Base-by-base conservation (phyloP, 92 coral and sea anemone species). In the Actinernus sp. region DNA sequence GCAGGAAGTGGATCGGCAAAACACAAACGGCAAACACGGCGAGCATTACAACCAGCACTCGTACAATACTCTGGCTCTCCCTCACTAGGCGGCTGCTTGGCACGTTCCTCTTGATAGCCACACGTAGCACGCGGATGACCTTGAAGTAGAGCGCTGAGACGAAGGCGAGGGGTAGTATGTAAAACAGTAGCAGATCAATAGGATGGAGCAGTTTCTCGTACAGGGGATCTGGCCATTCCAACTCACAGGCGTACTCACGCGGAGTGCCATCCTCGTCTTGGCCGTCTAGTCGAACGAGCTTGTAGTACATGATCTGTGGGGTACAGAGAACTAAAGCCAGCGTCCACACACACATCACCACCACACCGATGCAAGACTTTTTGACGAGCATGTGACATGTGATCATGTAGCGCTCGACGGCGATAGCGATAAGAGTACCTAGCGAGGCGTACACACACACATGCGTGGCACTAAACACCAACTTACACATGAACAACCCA, bases 201-300 rank as follows among this genome's bases (percentile, higher is more conserved):
- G 88, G 88, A 27, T 86, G 88, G 34, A 86, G 88, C 9, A 86
- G 23, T 53, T 44, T 69, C 49, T 86, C 92, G 50, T 45, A 55
- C 52, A 39, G 27, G 13, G 74, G 75, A 27, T 74, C 63, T 16
- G 92, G 85, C 92, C 88, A 86, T 12, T 58, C 71, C 40, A 81
- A 22, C 36, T 61, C 85, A 19, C 84, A 82, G 11, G 67, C 56
- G 53, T 74, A 74, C 5, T 77, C 76, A 12, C 29, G 48, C 9
- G 37, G 58, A 0, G 31, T 19, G 4, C 3, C 49, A 3, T 31
- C 37, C 31, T 21, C 38, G 16, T 2, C 20, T n/a, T 48, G 37
- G 3, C 63, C 75, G 8, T 48, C 59, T 18, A 86, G 39, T 0
- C 39, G 9, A 0, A 81, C 66, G 8, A 72, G 61, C 33, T 65